Evolutionary conservation across 2,888 invertebrate genomes (phyloP), one percentile per base, ranked within the genome.

Genomic region (Drosophila kokeensis): DNA sequence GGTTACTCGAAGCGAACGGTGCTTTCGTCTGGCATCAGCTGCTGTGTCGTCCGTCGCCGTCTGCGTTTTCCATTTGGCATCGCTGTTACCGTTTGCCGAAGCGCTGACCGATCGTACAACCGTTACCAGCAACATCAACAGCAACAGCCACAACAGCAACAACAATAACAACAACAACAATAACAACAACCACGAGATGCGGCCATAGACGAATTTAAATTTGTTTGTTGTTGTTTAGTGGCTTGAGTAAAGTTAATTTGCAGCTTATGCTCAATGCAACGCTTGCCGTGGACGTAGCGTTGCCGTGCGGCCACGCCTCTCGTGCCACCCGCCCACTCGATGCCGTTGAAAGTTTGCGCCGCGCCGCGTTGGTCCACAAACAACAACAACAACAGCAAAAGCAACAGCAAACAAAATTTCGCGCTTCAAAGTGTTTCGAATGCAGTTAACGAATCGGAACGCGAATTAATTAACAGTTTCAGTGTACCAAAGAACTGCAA

Each of bases 1-100:
- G 91, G 92, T 87, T 81, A 84, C 80, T 92, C 91, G 92, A 92
- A 88, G 92, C 90, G 93, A 92, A 86, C 93, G 91, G 93, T 92
- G 90, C 90, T 91, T 90, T 72, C 63, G 59, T 71, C 71, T 71
- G 71, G 61, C 62, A 66, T 59, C 59, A 66, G 61, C 72, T 70
- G 64, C 42, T 53, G 52, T 63, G 69, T 63, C 62, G 66, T 60
- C 55, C 65, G 67, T 49, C 58, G 61, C 48, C 42, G 61, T 59
- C 64, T 61, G 29, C 27, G 40, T 45, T 61, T 57, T 74, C 32
- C 59, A 60, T 66, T 66, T 52, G 63, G 69, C 67, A 32, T 30
- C 69, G 76, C 66, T 80, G 73, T 87, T 81, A 87, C 87, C 87
- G 83, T 83, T 88, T 74, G 45, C 55, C 55, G 64, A 79, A 67